phyloP scores from a whole-genome alignment of 2,888 invertebrate species.

The Cephus spinipes region DNA sequence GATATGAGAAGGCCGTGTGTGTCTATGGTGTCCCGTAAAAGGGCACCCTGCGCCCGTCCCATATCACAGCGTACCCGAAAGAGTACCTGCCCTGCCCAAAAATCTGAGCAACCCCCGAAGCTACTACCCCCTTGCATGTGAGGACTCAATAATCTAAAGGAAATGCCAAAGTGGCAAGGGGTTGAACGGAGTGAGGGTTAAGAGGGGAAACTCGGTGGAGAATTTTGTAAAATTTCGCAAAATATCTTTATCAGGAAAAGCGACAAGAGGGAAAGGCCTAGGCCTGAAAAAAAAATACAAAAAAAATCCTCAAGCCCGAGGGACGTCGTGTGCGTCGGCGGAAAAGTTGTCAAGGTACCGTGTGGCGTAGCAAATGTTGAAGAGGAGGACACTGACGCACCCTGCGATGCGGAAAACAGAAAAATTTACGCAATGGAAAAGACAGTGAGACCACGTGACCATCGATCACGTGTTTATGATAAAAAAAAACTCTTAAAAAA shows the following conservation, averaged over 20 bases:
- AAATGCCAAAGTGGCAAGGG: neutral
- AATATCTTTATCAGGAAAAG: neutral
- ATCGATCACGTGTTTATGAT: neutral
- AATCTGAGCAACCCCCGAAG: constrained; percentile 21
- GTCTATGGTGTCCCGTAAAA: constrained; percentile 28
- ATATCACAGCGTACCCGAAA: constrained; percentile 14
- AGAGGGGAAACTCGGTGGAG: neutral
- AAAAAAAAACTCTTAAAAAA: too few species aligned
- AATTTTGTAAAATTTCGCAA: neutral
- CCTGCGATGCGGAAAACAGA: neutral
- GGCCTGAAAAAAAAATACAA: neutral
- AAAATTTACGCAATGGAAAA: constrained; percentile 25
- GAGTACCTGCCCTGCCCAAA: constrained; percentile 28
- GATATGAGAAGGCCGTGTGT: constrained; percentile 18
- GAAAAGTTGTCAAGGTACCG: constrained; percentile 23
- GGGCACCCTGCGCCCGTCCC: constrained; percentile 31
- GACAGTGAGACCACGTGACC: constrained; percentile 21
- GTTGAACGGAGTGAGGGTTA: neutral
- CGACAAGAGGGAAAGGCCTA: neutral
- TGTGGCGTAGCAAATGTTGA: constrained; percentile 20
- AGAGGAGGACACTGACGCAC: constrained; percentile 8
- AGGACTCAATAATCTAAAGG: neutral
- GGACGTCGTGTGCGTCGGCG: constrained; percentile 19
- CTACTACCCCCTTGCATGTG: constrained; percentile 33
- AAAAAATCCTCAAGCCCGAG: constrained; percentile 17